A percentile compares a stretch with the other conserved stretches of the same genome.
Conservation (phyloP, 2,888 invertebrate genomes). For the Congeria kusceri region DNA sequence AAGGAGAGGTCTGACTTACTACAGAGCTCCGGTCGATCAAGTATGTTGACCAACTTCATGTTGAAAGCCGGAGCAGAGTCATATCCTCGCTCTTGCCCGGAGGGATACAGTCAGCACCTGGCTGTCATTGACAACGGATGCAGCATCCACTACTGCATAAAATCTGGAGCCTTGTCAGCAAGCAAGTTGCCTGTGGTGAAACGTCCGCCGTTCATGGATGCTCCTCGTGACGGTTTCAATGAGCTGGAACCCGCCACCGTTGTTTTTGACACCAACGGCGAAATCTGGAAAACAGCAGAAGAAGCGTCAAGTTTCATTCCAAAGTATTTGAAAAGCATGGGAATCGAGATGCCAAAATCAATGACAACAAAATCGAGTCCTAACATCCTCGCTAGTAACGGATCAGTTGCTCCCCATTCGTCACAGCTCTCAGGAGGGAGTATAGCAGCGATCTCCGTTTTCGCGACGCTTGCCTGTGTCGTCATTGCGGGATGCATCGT, state of each 20-base stretch:
- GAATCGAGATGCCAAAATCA: conserved; percentile 3
- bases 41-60: conserved; percentile 53
- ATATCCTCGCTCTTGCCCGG: conserved; percentile 75
- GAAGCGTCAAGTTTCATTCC: conserved; percentile 40
- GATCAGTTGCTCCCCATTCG: no score
- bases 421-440: conserved; percentile 19
- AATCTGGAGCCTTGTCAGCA: conserved; percentile 70
- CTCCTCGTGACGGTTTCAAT: conserved; percentile 37
- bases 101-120: conserved; percentile 77
- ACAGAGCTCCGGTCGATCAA: conserved; percentile 10
- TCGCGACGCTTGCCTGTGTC: conserved; percentile 61
- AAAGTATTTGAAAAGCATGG: conserved; percentile 13
- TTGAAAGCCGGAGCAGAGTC: conserved; percentile 35
- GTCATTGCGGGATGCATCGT: conserved; percentile 36
- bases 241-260: neutral
- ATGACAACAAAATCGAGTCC: neutral
- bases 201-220: conserved; percentile 76
- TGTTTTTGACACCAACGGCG: conserved; percentile 63
- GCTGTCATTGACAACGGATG: conserved; percentile 75
- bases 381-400: no score
- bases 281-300: conserved; percentile 55
- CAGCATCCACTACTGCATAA: conserved; percentile 75
- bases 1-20: conserved; percentile 18
- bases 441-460: conserved; percentile 52
- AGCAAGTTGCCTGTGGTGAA: conserved; percentile 68